Evolutionary conservation across 2,797 vertebrate species (phyloP).

Genomic region (Syngnathus acus): DNA sequence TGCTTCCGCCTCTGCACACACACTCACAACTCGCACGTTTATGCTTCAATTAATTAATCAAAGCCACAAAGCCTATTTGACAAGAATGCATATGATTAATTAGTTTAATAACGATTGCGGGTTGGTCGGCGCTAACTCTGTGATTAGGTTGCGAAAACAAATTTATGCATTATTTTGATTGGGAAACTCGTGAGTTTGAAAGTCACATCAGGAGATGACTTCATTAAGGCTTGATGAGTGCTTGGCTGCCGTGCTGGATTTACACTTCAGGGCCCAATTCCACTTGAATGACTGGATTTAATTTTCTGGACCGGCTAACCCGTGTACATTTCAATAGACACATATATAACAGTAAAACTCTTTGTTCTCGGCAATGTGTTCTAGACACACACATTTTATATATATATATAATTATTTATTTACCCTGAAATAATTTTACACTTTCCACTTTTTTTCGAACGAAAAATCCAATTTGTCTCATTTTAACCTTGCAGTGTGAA

Average conservation of each 20-base stretch:
- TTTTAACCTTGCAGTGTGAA: neutral
- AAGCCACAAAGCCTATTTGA: slow-evolving; percentile 58
- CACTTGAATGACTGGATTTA: neutral
- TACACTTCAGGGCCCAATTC: neutral
- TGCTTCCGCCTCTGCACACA: slow-evolving; percentile 9
- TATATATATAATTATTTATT: too few relatives aligned
- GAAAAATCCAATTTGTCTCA: neutral
- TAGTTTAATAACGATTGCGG: slow-evolving; percentile 61
- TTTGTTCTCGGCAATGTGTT: neutral
- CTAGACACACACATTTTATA: neutral
- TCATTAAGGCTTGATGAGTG: slow-evolving; percentile 39
- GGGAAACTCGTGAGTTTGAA: slow-evolving; percentile 46
- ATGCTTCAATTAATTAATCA: slow-evolving; percentile 55
- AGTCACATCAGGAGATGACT: slow-evolving; percentile 29
- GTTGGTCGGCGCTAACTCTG: slow-evolving; percentile 43
- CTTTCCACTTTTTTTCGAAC: neutral
- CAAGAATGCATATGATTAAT: slow-evolving; percentile 69
- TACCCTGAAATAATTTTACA: neutral
- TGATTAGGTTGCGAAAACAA: slow-evolving; percentile 63
- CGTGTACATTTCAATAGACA: neutral
- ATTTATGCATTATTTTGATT: slow-evolving; percentile 64
- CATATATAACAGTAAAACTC: neutral
- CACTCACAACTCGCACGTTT: slow-evolving; percentile 18
- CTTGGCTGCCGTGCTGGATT: neutral
- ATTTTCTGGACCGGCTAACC: neutral